Percentiles rank a stretch among this genome's conserved stretches.
Evolutionary conservation across 2,888 invertebrate genomes (phyloP).

Genomic region (Coelinius sp.): DNA sequence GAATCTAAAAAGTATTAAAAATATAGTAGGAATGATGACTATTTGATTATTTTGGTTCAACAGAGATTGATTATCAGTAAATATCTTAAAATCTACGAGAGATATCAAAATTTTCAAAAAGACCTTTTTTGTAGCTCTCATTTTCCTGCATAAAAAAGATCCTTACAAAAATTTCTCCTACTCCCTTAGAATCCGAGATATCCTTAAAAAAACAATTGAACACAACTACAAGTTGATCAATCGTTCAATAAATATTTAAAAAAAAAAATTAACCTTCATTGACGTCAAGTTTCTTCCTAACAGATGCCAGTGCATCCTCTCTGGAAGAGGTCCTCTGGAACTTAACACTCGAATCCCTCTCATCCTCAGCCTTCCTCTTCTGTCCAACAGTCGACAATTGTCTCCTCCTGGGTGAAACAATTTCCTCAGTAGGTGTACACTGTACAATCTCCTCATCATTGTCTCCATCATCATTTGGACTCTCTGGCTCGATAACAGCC

Average conservation of each 20-base stretch:
- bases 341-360: constrained; percentile 35
- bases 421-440: constrained; percentile 39
- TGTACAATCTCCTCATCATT: constrained; percentile 43
- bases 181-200: no score
- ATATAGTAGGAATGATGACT: not conserved
- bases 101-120: no score
- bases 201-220: no score
- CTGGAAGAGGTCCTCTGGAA: constrained; percentile 41
- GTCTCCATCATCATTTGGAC: constrained; percentile 37
- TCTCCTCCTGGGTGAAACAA: constrained; percentile 36
- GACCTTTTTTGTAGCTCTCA: no score
- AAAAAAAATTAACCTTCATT: not conserved
- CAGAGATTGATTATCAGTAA: no score
- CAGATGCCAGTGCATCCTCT: constrained; percentile 30
- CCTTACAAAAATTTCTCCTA: no score
- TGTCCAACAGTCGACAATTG: constrained; percentile 35
- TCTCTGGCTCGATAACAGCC: constrained; percentile 27
- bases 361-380: constrained; percentile 41
- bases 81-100: no score
- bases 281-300: not conserved
- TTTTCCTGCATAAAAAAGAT: no score
- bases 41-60: no score
- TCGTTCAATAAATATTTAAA: constrained; percentile 37
- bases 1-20: not conserved
- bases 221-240: no score